phyloP scores from a whole-genome alignment of 64 coral and sea anemone genomes.

The Dendrophyllia cribrosa region DNA sequence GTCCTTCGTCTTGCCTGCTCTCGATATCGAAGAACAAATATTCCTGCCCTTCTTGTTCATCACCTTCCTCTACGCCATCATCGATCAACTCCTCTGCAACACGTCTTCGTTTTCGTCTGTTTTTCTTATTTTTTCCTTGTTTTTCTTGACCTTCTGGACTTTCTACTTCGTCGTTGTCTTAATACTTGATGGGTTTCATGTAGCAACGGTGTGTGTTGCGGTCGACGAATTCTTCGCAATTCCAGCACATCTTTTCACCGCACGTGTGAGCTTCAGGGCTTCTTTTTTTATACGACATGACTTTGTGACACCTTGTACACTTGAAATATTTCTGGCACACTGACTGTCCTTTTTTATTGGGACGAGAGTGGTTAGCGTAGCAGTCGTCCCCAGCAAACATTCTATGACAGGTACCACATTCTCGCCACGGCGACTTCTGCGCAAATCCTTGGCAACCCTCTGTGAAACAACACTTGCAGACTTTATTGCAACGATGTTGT shows the following conservation, averaged over 20 bases:
- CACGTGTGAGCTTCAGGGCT: neutral
- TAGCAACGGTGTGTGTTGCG: neutral
- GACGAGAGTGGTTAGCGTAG: conserved; percentile 19
- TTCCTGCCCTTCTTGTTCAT: conserved; percentile 36
- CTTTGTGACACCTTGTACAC: conserved; percentile 53
- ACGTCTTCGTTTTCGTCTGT: neutral
- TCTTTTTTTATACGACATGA: conserved; percentile 18
- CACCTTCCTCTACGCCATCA: neutral
- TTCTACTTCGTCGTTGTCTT: neutral
- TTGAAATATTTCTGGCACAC: conserved; percentile 30
- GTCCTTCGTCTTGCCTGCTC: conserved; percentile 20
- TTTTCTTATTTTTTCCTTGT: neutral
- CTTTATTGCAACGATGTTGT: conserved; percentile 46
- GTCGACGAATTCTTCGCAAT: conserved; percentile 20
- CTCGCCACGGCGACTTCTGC: neutral
- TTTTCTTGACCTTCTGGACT: neutral
- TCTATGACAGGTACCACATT: conserved; percentile 42
- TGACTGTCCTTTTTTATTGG: neutral
- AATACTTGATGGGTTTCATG: neutral
- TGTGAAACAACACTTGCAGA: conserved; percentile 41
- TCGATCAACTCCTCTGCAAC: neutral
- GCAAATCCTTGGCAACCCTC: neutral
- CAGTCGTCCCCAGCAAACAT: conserved; percentile 57
- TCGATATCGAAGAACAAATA: conserved; percentile 63
- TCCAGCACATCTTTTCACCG: neutral